Conservation (phyloP, 2,888 invertebrate genomes). For the Thereva unica region DNA sequence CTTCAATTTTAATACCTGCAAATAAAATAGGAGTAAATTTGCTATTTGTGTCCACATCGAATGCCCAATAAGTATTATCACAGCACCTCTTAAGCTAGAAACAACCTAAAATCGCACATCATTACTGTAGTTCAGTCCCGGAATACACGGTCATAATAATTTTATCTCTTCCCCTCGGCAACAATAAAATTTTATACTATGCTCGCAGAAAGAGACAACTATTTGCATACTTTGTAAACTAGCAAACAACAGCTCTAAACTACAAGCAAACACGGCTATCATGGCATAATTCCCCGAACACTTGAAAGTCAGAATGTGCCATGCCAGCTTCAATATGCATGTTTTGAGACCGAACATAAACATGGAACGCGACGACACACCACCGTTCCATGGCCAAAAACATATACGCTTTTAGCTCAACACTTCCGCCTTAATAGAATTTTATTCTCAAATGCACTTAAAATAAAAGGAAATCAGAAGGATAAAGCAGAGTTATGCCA, state of each 20-base stretch:
- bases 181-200: no score
- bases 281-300: conserved; percentile 11
- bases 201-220: not conserved
- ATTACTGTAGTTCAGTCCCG: no score
- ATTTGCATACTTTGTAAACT: conserved; percentile 22
- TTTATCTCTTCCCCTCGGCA: no score
- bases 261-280: conserved; percentile 17
- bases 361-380: not conserved
- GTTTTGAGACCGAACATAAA: not conserved
- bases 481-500: not conserved
- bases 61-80: no score
- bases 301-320: conserved; percentile 23
- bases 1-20: no score
- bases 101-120: no score
- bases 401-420: not conserved
- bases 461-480: conserved; percentile 22
- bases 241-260: conserved; percentile 16
- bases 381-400: not conserved
- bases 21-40: no score
- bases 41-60: no score
- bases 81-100: no score
- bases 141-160: no score
- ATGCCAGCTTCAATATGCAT: conserved; percentile 2
- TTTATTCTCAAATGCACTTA: conserved; percentile 41
- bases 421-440: conserved; percentile 37